Conservation (phyloP, 2,888 invertebrate species). For the Sclerodermus sp. region DNA sequence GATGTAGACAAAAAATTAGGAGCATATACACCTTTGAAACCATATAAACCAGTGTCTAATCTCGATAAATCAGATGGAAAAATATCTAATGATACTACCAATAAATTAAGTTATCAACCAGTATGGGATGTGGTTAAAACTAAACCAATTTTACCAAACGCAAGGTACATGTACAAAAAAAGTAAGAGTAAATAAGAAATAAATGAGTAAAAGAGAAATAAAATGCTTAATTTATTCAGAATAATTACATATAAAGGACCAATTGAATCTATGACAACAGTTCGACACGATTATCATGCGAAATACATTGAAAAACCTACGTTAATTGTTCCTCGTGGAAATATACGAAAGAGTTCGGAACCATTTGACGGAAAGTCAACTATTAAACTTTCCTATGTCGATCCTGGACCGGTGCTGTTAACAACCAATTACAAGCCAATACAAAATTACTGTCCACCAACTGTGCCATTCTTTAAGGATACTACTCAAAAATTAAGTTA, state of each 20-base stretch:
- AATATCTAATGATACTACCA: constrained; percentile 45
- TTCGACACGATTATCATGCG: constrained; percentile 41
- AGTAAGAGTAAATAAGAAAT: too few relatives aligned
- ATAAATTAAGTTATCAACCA: constrained; percentile 41
- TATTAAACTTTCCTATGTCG: constrained; percentile 38
- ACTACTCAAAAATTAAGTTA: constrained; percentile 54
- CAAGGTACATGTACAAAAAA: constrained; percentile 39
- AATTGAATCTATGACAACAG: constrained; percentile 49
- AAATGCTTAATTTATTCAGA: too few relatives aligned
- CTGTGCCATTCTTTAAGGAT: constrained; percentile 35
- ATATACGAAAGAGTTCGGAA: constrained; percentile 39
- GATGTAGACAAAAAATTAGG: too few relatives aligned
- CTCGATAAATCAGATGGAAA: constrained; percentile 33
- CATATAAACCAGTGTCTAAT: constrained; percentile 6
- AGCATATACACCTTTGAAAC: too few relatives aligned
- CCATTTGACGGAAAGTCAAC: constrained; percentile 43
- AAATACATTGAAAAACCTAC: constrained; percentile 39
- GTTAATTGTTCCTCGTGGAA: constrained; percentile 44
- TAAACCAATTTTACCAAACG: constrained; percentile 42
- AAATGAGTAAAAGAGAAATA: too few relatives aligned
- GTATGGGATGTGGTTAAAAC: constrained; percentile 38
- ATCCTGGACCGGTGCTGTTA: constrained; percentile 42
- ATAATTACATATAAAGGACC: constrained; percentile 24
- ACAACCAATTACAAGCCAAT: constrained; percentile 49
- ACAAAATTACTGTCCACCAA: constrained; percentile 44